Base-by-base conservation (phyloP, 2,113 vertebrate species). In the Corythaixoides concolor region DNA sequence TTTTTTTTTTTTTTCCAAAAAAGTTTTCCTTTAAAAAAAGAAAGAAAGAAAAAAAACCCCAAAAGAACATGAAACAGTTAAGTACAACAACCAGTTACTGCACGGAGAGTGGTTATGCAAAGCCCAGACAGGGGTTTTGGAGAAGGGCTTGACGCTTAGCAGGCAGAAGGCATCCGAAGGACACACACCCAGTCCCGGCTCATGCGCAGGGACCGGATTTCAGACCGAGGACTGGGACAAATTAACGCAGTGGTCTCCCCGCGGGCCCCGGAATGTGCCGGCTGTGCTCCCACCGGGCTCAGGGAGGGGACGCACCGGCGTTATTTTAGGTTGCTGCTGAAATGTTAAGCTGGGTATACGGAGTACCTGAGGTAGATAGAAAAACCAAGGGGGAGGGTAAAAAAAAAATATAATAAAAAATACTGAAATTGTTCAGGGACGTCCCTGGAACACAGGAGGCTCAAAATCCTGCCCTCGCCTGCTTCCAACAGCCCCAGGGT, bases 341-440 rank as follows among this genome's bases (percentile, higher is more conserved):
- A 93, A 85, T 58, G 82, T 67, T 63, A 39, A 26, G 55, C 39
- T 55, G 59, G 33, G 47, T 18, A 15, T 32, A 56, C 0, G 7
- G 35, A 81, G 74, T 33, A 64, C 60, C 89, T 89, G 96, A 95
- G 96, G 91, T 58, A 97, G 93, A 70, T 12, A 60, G 81, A 79
- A 92, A 75, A 89, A 35, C 1, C 28, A 52, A 32, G 16, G 10
- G 1, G 8, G 6, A 43, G 15, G 5, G 4, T 2, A 0, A 22
- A 20, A 26, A 32, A 26, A 55, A 17, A 23, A 24, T 2, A 32
- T 2, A 32, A 78, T n/a, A 66, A 58, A 12, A 15, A 47, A 47
- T 4, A 3, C 35, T 76, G 67, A 19, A 79, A 85, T 70, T 16
- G 12, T 33, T 47, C 22, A 16, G 23, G 47, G 76, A 39, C 26